Evolutionary conservation across 35 echinoderm and acorn worm species (phyloP).

Genomic region (Apostichopus californicus): DNA sequence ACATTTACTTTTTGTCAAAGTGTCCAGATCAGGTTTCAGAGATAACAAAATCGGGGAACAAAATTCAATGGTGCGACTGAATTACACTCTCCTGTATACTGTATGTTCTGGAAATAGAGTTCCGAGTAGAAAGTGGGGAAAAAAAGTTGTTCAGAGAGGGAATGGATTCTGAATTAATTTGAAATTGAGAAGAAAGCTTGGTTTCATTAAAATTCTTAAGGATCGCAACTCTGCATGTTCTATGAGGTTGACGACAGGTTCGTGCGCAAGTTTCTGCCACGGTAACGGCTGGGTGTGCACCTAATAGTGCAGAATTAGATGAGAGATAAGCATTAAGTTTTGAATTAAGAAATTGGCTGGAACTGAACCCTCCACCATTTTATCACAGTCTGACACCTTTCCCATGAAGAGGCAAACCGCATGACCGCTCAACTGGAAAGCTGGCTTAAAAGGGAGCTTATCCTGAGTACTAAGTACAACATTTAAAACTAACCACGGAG

Average conservation of each 20-base stretch:
- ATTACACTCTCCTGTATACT: no score
- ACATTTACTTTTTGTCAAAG: neutral
- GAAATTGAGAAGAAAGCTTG: neutral
- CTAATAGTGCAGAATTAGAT: no score
- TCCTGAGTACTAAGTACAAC: no score
- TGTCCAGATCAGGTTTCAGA: neutral
- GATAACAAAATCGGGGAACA: no score
- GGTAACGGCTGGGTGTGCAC: no score
- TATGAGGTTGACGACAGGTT: neutral
- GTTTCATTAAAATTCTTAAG: slow-evolving; percentile 16
- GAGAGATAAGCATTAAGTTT: no score
- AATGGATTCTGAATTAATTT: neutral
- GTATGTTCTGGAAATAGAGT: no score
- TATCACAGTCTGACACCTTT: slow-evolving; percentile 7
- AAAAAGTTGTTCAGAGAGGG: neutral
- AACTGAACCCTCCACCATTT: neutral
- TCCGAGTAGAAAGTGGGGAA: neutral
- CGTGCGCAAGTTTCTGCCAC: neutral
- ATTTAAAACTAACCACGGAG: no score
- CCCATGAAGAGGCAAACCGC: neutral
- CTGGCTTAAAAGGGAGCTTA: neutral
- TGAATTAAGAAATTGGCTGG: no score
- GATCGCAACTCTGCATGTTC: neutral
- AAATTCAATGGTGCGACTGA: no score
- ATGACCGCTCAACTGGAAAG: neutral